Evolutionary conservation across 2,888 invertebrate species (phyloP).

Genomic region (Hypolimnas misippus): DNA sequence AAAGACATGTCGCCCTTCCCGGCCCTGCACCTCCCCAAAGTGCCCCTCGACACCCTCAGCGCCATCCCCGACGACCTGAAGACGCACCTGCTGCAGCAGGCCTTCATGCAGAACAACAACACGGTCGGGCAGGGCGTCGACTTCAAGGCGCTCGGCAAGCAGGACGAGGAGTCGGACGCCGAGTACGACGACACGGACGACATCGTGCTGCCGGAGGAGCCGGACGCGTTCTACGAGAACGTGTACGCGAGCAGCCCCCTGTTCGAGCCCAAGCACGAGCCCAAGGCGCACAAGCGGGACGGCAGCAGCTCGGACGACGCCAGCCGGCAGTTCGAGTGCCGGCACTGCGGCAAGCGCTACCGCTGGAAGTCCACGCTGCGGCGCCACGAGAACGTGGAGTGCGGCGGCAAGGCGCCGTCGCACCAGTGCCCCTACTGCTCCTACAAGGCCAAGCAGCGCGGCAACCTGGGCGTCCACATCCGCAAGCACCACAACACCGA

Average conservation of each 20-base stretch:
- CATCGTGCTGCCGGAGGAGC: constrained; percentile 77
- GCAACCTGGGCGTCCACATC: constrained; percentile 92
- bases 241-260: constrained; percentile 47
- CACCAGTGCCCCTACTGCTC: constrained; percentile 92
- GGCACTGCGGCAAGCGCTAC: constrained; percentile 93
- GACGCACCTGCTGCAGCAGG: constrained; percentile 68
- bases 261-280: constrained; percentile 61
- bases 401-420: constrained; percentile 92
- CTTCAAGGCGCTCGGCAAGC: constrained; percentile 50
- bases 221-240: constrained; percentile 59
- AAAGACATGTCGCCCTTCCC: constrained; percentile 19
- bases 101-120: constrained; percentile 74
- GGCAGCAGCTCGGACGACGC: constrained; percentile 77
- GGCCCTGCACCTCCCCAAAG: constrained; percentile 46
- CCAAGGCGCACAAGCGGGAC: constrained; percentile 66
- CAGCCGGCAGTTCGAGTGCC: constrained; percentile 88
- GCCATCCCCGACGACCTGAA: constrained; percentile 61
- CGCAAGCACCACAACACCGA: constrained; percentile 88
- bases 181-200: constrained; percentile 82
- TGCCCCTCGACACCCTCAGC: constrained; percentile 49
- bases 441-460: constrained; percentile 91
- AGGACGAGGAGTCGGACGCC: constrained; percentile 78
- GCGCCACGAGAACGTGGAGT: constrained; percentile 92
- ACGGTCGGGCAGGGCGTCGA: constrained; percentile 39
- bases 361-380: constrained; percentile 94